phyloP scores from a whole-genome alignment of 2,113 vertebrate genomes.

The Semicossyphus pulcher region DNA sequence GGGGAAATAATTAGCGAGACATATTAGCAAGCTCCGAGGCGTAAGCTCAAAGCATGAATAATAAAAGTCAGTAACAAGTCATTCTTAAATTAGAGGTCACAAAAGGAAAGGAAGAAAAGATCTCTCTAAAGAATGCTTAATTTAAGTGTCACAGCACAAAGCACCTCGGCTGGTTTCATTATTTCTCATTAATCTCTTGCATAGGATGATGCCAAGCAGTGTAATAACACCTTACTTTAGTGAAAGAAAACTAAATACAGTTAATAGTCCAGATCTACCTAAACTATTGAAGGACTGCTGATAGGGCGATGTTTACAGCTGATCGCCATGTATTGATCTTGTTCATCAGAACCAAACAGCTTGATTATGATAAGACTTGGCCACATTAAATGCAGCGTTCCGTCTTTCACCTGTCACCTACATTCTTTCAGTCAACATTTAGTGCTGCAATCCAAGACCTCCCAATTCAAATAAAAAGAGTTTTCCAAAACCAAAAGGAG shows the following conservation, averaged over 20 bases:
- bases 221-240: conserved; percentile 32
- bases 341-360: background rate
- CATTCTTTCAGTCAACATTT: no score
- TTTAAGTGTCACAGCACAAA: conserved; percentile 31
- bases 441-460: no score
- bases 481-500: no score
- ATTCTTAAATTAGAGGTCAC: conserved; percentile 3
- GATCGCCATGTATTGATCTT: background rate
- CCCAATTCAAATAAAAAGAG: no score
- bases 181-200: conserved; percentile 44
- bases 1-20: background rate
- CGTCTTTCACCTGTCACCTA: no score
- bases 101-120: conserved; percentile 17
- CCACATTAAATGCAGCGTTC: background rate
- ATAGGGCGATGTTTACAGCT: no score
- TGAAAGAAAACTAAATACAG: conserved; percentile 2
- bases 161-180: conserved; percentile 17
- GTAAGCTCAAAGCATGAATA: background rate
- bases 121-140: conserved; percentile 30
- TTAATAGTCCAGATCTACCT: background rate
- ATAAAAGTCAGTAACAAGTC: conserved; percentile 9
- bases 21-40: conserved; percentile 20
- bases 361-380: no score
- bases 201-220: conserved; percentile 22
- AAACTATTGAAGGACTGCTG: background rate